These are phyloP conservation scores for Bovichtus diacanthus DNA, from an alignment of 2,797 vertebrate species.

Conservation along the genomic window DNA sequence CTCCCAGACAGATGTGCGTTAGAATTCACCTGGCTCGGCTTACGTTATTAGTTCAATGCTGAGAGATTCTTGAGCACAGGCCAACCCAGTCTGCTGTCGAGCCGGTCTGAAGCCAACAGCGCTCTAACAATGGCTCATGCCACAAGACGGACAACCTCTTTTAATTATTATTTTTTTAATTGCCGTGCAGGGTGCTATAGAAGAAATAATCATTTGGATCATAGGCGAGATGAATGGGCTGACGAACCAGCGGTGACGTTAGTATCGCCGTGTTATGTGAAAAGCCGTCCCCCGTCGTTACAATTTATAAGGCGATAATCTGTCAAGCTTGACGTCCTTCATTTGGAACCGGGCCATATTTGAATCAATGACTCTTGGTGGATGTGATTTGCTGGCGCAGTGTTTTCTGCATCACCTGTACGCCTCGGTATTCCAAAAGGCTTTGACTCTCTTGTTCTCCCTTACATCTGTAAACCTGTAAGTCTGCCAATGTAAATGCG, in stretches of 20 bases:
- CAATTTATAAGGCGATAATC: conserved; percentile 54
- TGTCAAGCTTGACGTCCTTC: conserved; percentile 31
- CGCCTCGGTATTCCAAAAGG: conserved; percentile 16
- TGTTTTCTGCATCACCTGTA: conserved; percentile 41
- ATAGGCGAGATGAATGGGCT: conserved; percentile 32
- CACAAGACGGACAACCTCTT: conserved; percentile 38
- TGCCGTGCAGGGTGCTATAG: conserved; percentile 18
- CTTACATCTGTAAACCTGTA: neutral
- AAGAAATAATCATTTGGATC: conserved; percentile 23
- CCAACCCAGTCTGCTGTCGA: conserved; percentile 37
- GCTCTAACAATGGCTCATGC: conserved; percentile 18
- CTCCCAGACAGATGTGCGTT: conserved; percentile 37
- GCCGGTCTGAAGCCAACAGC: conserved; percentile 13
- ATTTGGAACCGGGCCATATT: conserved; percentile 37
- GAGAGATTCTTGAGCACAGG: conserved; percentile 35
- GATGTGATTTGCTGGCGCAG: conserved; percentile 42
- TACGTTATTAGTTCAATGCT: conserved; percentile 42
- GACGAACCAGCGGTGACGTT: conserved; percentile 17
- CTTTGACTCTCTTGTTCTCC: conserved; percentile 31
- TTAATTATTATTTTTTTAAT: conserved; percentile 55
- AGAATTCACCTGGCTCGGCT: conserved; percentile 11
- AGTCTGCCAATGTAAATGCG: conserved; percentile 3
- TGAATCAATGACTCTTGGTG: conserved; percentile 31
- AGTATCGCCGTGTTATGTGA: conserved; percentile 24
- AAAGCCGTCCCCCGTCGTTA: conserved; percentile 25